A percentile compares a stretch with the other conserved stretches of the same genome.
Conservation (phyloP, 2,113 vertebrate genomes). For the Strigops habroptila region DNA sequence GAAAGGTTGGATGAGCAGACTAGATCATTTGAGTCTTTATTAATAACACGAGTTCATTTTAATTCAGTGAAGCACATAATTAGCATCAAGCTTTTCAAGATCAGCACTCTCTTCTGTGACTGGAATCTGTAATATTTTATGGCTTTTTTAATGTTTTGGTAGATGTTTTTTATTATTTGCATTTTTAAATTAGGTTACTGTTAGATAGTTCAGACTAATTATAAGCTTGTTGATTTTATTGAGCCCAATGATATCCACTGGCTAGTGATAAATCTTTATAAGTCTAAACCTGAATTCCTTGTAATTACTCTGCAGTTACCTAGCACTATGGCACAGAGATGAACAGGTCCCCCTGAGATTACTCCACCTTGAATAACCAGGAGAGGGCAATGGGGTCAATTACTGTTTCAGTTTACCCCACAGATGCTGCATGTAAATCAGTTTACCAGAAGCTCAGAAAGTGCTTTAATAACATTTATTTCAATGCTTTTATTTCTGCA, state of each 20-base stretch:
- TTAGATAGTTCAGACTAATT: conserved; percentile 72
- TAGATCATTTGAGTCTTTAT: conserved; percentile 74
- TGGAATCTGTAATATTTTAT: conserved; percentile 66
- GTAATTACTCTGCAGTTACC: conserved; percentile 69
- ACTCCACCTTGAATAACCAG: conserved; percentile 69
- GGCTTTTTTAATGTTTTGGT: conserved; percentile 47
- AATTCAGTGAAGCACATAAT: conserved; percentile 80
- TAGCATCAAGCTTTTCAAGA: conserved; percentile 73
- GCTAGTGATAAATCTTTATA: conserved; percentile 68
- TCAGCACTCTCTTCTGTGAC: conserved; percentile 60
- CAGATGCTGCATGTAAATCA: conserved; percentile 70
- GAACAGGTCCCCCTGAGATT: conserved; percentile 64
- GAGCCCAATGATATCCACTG: conserved; percentile 49
- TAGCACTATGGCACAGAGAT: conserved; percentile 43
- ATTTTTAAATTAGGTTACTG: conserved; percentile 72
- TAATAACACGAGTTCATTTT: conserved; percentile 78
- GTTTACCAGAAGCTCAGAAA: conserved; percentile 43
- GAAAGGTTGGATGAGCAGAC: conserved; percentile 69
- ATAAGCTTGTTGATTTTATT: conserved; percentile 70
- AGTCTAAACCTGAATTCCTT: conserved; percentile 61
- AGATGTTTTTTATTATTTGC: conserved; percentile 73
- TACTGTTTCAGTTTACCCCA: conserved; percentile 62
- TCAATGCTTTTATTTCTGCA: conserved; percentile 48
- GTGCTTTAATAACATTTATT: conserved; percentile 36
- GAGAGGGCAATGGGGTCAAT: conserved; percentile 67